Base-by-base conservation (phyloP, 2,797 vertebrate genomes). In the Mareca penelope region DNA sequence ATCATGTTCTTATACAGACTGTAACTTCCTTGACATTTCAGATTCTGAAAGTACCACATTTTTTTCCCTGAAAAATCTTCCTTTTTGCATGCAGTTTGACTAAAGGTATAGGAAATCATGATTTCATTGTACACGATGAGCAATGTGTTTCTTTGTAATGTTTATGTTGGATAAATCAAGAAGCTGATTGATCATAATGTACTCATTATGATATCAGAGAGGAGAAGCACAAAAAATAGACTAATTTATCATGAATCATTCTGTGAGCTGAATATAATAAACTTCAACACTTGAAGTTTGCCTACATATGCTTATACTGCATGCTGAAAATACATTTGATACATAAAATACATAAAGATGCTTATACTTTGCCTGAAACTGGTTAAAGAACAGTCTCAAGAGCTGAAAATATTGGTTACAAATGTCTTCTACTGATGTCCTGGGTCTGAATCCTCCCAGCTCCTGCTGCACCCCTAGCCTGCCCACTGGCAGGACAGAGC, bases 71-170 rank as follows among this genome's bases (percentile, higher is more conserved):
- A 65, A 88, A 90, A 65, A n/a, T 69, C 46, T 64, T 16, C 37
- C 1, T 10, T 6, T 1, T 24, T 35, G 3, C 22, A 56, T 35
- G 3, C 22, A 56, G 2, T 52, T 55, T 55, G 53, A 1, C 8
- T 78, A 90, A 80, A 75, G 7, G 16, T 12, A 37, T 0, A 50
- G 2, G 56, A 80, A 78, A 83, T 15, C 6, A 31, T 22, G 1
- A 80, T 68, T 80, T 75, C 12, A 12, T 39, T 15, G 2, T 8
- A 79, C 2, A 73, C 0, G 1, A 10, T 26, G 9, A 78, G 15
- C 5, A 88, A 31, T 52, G 29, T 28, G 29, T 65, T 56, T 21
- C 2, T 82, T 77, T 53, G 6, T 12, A 64, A 69, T 33, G 64
- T 83, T 78, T 65, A 4, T 44, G 7, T 4, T 9, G 4, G 53